phyloP scores from a whole-genome alignment of 2,888 invertebrate genomes.

The Troilus luridus region DNA sequence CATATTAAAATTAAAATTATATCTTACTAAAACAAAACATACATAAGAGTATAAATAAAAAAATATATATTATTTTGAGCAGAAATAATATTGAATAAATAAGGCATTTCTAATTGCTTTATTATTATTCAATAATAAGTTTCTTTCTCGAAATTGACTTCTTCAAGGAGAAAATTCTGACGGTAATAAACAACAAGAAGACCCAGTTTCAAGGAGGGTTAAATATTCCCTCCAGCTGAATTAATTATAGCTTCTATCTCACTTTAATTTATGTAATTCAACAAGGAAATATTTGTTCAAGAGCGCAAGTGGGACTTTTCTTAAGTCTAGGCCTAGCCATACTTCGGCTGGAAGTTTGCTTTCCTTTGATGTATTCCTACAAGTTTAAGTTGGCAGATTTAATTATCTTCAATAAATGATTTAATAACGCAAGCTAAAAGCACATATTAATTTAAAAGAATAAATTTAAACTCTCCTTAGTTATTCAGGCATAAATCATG shows the following conservation, averaged over 20 bases:
- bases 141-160: neutral
- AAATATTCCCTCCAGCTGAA: slow-evolving; percentile 16
- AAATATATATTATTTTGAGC: neutral
- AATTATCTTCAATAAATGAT: neutral
- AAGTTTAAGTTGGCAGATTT: slow-evolving; percentile 8
- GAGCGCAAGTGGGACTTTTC: neutral
- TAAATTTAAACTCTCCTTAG: neutral
- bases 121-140: neutral
- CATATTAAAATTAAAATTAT: neutral
- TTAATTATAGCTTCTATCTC: slow-evolving; percentile 30
- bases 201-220: neutral
- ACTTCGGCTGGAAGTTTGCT: neutral
- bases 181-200: neutral
- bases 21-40: no score
- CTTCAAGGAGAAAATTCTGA: neutral
- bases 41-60: no score
- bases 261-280: slow-evolving; percentile 40
- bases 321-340: neutral
- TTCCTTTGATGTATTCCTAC: neutral
- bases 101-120: neutral
- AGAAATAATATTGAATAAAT: neutral
- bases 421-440: neutral
- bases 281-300: slow-evolving; percentile 31
- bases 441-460: neutral
- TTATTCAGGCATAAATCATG: neutral